Conservation (phyloP, 2,797 vertebrate genomes). For the Amblyopsis hoosieri region DNA sequence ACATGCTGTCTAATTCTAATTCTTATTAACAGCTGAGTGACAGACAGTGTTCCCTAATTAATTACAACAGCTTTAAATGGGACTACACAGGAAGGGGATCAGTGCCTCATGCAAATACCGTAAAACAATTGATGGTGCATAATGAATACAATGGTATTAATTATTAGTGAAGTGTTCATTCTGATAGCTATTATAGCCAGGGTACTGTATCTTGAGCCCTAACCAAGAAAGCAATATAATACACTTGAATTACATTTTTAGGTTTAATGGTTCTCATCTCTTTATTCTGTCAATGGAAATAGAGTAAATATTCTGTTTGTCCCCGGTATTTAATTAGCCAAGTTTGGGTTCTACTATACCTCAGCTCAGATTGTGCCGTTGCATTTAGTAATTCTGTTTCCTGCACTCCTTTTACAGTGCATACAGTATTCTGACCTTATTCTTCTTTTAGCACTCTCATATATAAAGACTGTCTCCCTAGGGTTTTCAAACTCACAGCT, state of each 20-base stretch:
- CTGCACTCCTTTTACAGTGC: neutral
- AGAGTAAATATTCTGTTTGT: no score
- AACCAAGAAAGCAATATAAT: no score
- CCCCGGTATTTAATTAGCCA: no score
- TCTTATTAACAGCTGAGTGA: conserved; percentile 61
- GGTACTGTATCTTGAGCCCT: neutral
- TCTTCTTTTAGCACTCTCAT: conserved; percentile 19
- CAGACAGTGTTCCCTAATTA: conserved; percentile 58
- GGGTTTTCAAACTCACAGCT: conserved; percentile 4
- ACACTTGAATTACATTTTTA: neutral
- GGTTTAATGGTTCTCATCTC: neutral
- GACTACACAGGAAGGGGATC: conserved; percentile 30
- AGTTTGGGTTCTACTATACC: no score
- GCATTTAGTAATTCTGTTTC: no score
- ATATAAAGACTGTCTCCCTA: conserved; percentile 13
- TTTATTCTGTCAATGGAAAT: neutral
- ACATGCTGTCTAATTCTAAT: conserved; percentile 44
- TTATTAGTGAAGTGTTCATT: conserved; percentile 42
- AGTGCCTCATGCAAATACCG: conserved; percentile 34
- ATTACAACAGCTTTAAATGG: conserved; percentile 50
- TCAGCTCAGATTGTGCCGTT: no score
- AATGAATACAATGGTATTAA: conserved; percentile 44
- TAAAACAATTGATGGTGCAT: conserved; percentile 42
- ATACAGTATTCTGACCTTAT: conserved; percentile 18
- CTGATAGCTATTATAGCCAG: conserved; percentile 26